phyloP scores from a whole-genome alignment of 2,888 invertebrate genomes.

The Diplolepis rosae region DNA sequence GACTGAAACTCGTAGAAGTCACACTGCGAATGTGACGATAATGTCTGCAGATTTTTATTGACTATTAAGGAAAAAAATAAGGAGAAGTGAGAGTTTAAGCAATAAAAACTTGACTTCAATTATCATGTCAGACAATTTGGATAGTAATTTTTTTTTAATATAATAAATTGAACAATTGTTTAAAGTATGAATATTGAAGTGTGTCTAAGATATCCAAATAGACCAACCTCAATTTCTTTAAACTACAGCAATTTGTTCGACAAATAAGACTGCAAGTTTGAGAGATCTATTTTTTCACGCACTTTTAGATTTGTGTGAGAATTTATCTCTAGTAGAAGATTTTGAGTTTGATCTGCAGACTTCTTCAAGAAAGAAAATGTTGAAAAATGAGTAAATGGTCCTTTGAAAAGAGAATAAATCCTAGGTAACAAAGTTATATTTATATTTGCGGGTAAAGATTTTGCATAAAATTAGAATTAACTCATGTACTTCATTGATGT shows the following conservation, averaged over 20 bases:
- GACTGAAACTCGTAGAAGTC: slow-evolving; percentile 7
- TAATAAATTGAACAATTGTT: too few relatives aligned
- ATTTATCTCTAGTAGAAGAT: neutral
- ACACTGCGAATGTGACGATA: slow-evolving; percentile 17
- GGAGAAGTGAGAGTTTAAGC: too few relatives aligned
- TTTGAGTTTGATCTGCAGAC: neutral
- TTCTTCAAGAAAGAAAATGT: neutral
- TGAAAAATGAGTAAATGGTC: neutral
- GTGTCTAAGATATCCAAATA: neutral
- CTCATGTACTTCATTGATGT: slow-evolving; percentile 35
- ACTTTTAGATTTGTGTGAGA: neutral
- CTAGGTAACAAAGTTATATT: neutral
- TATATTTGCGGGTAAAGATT: slow-evolving; percentile 17
- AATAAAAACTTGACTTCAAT: too few relatives aligned
- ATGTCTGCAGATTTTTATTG: slow-evolving; percentile 5
- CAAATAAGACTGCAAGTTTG: neutral
- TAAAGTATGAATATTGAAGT: too few relatives aligned
- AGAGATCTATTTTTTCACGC: neutral
- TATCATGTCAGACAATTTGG: too few relatives aligned
- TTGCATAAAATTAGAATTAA: slow-evolving; percentile 14
- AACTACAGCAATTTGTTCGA: neutral
- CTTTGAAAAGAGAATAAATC: neutral
- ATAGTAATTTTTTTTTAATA: too few relatives aligned
- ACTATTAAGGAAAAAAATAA: too few relatives aligned
- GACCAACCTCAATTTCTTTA: neutral